Conservation (phyloP, 2,797 vertebrate genomes). For the Kryptopterus vitreolus region DNA sequence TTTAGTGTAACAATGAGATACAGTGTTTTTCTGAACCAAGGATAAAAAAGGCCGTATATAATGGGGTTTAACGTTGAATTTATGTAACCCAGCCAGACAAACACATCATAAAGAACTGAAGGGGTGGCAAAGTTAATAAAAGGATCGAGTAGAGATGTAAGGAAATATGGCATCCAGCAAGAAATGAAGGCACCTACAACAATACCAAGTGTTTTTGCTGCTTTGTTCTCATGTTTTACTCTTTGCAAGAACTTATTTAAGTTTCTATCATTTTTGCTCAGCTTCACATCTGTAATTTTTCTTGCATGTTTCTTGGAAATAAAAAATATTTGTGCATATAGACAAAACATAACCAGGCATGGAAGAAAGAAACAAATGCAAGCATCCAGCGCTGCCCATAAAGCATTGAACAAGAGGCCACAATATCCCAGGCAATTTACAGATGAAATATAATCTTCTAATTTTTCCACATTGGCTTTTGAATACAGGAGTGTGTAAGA, state of each 20-base stretch:
- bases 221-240: slow-evolving; percentile 61
- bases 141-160: slow-evolving; percentile 54
- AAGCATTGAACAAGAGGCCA: slow-evolving; percentile 67
- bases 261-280: slow-evolving; percentile 30
- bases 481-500: slow-evolving; percentile 69
- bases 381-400: slow-evolving; percentile 66
- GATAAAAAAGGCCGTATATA: slow-evolving; percentile 66
- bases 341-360: slow-evolving; percentile 64
- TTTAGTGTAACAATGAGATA: slow-evolving; percentile 58
- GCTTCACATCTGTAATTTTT: slow-evolving; percentile 50
- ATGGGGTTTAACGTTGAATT: slow-evolving; percentile 68
- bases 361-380: slow-evolving; percentile 65
- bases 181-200: slow-evolving; percentile 65
- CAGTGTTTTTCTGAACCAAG: slow-evolving; percentile 64
- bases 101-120: slow-evolving; percentile 57
- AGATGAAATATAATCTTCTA: slow-evolving; percentile 63
- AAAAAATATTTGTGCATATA: slow-evolving; percentile 68
- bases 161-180: slow-evolving; percentile 66
- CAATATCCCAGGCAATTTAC: slow-evolving; percentile 66
- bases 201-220: slow-evolving; percentile 65
- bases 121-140: slow-evolving; percentile 64
- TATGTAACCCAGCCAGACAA: slow-evolving; percentile 65
- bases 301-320: slow-evolving; percentile 66
- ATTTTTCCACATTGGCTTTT: slow-evolving; percentile 62
- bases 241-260: slow-evolving; percentile 37